Evolutionary conservation across 2,888 invertebrate species (phyloP).

Genomic region (Dorcus parallelipipedus): DNA sequence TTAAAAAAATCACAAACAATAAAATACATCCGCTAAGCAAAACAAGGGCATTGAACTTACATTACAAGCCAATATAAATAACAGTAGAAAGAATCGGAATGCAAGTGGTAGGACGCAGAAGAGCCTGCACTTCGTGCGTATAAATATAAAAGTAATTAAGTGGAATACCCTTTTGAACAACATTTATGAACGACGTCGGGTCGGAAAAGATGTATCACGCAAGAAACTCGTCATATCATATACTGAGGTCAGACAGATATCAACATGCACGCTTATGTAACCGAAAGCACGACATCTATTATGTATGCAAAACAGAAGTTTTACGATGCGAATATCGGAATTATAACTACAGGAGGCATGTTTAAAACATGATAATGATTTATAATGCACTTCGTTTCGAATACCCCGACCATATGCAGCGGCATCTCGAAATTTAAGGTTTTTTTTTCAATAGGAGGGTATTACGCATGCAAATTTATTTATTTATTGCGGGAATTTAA

Average conservation of each 20-base stretch:
- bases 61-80: no score
- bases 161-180: neutral
- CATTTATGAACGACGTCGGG: neutral
- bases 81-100: no score
- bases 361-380: neutral
- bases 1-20: no score
- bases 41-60: no score
- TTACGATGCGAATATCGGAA: conserved; percentile 18
- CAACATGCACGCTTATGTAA: conserved; percentile 19
- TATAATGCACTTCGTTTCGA: no score
- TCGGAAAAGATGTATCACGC: conserved; percentile 13
- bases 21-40: no score
- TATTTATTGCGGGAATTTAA: neutral
- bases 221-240: conserved; percentile 9
- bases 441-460: no score
- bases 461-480: neutral
- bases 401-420: no score
- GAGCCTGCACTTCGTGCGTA: neutral
- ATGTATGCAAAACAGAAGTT: conserved; percentile 20
- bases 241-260: conserved; percentile 13
- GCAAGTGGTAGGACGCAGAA: no score
- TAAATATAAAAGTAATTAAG: neutral
- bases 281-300: conserved; percentile 17
- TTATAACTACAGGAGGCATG: conserved; percentile 5
- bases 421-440: no score